Evolutionary conservation across 2,888 invertebrate genomes (phyloP).

Genomic region (Drosophila quasianomalipes): DNA sequence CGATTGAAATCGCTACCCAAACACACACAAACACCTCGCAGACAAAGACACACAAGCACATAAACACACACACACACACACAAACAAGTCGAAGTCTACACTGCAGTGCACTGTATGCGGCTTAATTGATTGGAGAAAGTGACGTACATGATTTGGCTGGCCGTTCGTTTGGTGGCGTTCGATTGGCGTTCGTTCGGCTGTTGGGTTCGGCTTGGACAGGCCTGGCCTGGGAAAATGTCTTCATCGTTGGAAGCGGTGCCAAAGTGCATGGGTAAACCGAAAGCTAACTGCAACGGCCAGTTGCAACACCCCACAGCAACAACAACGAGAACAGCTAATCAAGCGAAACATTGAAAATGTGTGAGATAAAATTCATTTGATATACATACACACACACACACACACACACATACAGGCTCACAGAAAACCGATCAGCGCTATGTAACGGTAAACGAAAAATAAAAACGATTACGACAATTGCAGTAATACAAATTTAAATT

Average conservation of each 20-base stretch:
- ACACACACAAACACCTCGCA: constrained; percentile 6
- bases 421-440: constrained; percentile 8
- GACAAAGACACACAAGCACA: constrained; percentile 9
- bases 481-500: constrained; percentile 44
- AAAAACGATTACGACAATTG: constrained; percentile 50
- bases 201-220: constrained; percentile 2
- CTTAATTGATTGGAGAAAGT: constrained; percentile 79
- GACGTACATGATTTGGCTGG: constrained; percentile 63
- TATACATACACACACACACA: constrained; percentile 10
- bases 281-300: constrained; percentile 41
- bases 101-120: constrained; percentile 46
- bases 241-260: constrained; percentile 49
- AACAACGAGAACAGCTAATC: constrained; percentile 40
- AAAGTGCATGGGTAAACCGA: constrained; percentile 53
- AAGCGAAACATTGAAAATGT: constrained; percentile 52
- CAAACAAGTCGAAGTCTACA: constrained; percentile 31
- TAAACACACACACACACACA: constrained; percentile 9
- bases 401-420: background rate
- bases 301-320: constrained; percentile 48
- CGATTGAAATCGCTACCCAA: constrained; percentile 66
- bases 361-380: constrained; percentile 50
- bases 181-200: constrained; percentile 4
- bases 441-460: constrained; percentile 34
- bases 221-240: constrained; percentile 70
- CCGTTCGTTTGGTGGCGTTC: constrained; percentile 38